Percentiles rank a stretch among this genome's conserved stretches.
Evolutionary conservation across 37 sponge, comb jelly and placozoan species (phyloP).

Genomic region (Mnemiopsis leidyi): DNA sequence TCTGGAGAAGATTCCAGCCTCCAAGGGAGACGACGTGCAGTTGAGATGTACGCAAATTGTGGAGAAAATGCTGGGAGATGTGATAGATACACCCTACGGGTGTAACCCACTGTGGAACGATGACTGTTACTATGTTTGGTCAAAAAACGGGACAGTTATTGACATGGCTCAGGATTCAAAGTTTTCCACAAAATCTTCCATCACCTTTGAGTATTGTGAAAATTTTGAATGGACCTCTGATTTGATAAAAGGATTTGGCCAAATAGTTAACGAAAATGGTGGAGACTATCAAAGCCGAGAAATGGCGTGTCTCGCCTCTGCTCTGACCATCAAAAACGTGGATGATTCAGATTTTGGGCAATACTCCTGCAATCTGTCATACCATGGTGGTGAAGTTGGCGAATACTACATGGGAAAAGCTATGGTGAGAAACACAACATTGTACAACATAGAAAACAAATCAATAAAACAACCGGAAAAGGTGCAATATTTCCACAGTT

Average conservation of each 20-base stretch:
- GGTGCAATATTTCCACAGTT: too few species aligned
- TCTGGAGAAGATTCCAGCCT: not conserved
- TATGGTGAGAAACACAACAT: too few species aligned
- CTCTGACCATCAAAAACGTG: not conserved
- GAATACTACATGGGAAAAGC: too few species aligned
- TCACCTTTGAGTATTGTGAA: not conserved
- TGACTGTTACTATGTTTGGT: not conserved
- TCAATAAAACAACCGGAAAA: too few species aligned
- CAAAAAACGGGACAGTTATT: not conserved
- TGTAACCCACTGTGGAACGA: not conserved
- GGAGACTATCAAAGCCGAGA: not conserved
- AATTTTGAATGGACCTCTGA: not conserved
- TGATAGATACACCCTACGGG: not conserved
- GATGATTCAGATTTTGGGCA: not conserved
- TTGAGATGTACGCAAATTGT: constrained; percentile 2
- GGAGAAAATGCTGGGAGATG: not conserved
- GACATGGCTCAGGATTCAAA: not conserved
- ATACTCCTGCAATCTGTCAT: not conserved
- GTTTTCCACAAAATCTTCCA: not conserved
- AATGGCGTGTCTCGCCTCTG: not conserved
- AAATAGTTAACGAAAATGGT: not conserved
- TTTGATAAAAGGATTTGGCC: not conserved
- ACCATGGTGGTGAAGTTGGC: too few species aligned
- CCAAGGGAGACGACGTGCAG: not conserved
- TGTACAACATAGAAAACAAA: too few species aligned